Evolutionary conservation across 2,888 invertebrate species (phyloP).

Genomic region (Clusia tigrina): DNA sequence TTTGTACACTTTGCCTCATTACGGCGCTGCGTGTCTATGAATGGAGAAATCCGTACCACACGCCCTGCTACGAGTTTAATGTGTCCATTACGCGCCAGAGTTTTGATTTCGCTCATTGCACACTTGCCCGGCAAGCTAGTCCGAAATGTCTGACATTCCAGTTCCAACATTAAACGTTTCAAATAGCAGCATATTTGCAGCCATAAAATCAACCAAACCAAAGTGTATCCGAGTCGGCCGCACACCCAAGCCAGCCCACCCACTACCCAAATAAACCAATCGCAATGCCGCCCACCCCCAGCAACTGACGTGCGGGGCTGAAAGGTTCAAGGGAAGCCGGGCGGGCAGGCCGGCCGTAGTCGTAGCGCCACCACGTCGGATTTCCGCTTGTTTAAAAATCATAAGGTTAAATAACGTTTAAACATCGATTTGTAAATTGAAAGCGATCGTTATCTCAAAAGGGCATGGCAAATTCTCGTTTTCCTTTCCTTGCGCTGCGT

Average conservation of each 20-base stretch:
- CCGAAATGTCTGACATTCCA: slow-evolving; percentile 25
- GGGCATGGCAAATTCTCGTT: slow-evolving; percentile 49
- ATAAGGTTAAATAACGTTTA: slow-evolving; percentile 51
- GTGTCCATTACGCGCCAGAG: slow-evolving; percentile 18
- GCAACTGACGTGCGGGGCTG: no score
- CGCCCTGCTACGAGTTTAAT: slow-evolving; percentile 17
- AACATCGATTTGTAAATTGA: slow-evolving; percentile 62
- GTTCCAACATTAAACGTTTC: slow-evolving; percentile 11
- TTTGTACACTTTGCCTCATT: slow-evolving; percentile 3
- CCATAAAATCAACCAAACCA: neutral
- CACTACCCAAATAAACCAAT: neutral
- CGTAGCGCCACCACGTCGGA: neutral
- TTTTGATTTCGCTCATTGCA: slow-evolving; percentile 30
- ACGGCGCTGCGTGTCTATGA: no score
- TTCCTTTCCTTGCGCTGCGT: slow-evolving; percentile 14
- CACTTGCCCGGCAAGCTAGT: slow-evolving; percentile 2
- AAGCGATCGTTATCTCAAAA: slow-evolving; percentile 57
- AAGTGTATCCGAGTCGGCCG: neutral
- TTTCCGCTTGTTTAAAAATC: slow-evolving; percentile 34
- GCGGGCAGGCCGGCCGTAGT: no score
- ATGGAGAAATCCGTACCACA: neutral
- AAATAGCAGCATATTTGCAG: slow-evolving; percentile 13
- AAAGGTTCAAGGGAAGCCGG: no score
- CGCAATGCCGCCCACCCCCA: neutral
- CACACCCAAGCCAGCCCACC: neutral